Evolutionary conservation across 2,888 invertebrate species (phyloP), one percentile per base, ranked within the genome.

Genomic region (Ischnus inquisitorius): DNA sequence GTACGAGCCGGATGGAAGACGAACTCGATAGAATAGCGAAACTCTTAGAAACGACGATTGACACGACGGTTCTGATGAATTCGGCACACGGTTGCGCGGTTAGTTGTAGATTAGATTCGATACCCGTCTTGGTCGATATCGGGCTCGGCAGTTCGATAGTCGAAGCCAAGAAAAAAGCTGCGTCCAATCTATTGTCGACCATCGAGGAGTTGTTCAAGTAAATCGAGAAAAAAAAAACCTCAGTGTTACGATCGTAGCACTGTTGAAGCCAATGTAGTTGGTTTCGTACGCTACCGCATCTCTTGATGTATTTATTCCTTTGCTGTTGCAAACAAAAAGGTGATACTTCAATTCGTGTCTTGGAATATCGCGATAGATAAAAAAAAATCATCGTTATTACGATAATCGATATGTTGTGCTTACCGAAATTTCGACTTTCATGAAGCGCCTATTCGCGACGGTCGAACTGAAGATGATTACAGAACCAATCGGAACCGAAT

Each of bases 131-230:
- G 28, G 19, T 43, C 0, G 77, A 80, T 16, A 28, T 51, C 8
- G 80, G 83, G 1, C 10, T 77, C 0, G 83, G 62, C 4, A 12
- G 8, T 1, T 62, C 76, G 4, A 34, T 77, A 3, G 10, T 43
- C 2, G 83, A 79, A 1, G 83, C 83, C 1, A 22, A 28, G 25
- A 71, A 79, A 16, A n/a, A 64, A 39, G 76, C 62, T 0, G 39
- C 62, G 1, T 12, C 12, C 5, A 65, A 80, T 54, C 10, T 72
- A 1, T 51, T 83, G 16, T 4, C 43, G 0, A 51, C 83, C 34
- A 72, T 83, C 2, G 22, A 67, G 43, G 41, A 62, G 6, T 43
- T 78, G 0, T 41, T 82, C 19, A 19, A 1, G 10, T 82, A 67
- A 39, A 22, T 48, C 12, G n/a, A 41, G 5, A n/a, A 39, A 64